Base-by-base conservation (phyloP, 2,888 invertebrate species). In the Ectropis crepuscularia region DNA sequence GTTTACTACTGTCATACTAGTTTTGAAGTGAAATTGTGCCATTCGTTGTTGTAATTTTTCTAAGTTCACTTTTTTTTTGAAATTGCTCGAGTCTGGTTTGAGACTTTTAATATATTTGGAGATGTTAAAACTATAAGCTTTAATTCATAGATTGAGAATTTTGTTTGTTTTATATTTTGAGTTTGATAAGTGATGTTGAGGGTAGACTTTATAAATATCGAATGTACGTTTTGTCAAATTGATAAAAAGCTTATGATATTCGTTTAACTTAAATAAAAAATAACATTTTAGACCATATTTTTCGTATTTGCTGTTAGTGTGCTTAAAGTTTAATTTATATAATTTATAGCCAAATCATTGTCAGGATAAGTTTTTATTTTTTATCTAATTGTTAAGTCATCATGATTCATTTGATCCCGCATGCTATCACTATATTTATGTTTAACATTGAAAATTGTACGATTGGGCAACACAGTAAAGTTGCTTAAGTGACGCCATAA, bases 391-490 rank as follows among this genome's bases (percentile, higher is more conserved):
- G 45, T 45, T 50, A 39, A 46, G 55, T 57, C 38, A 50, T 57
- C 37, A 43, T 47, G 37, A 43, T 46, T 43, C 9, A 10, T 10
- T 16, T 1, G 9, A 9, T 6, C 6, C 16, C 11, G 37, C 12
- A 6, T 12, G 53, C 6, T 41, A 50, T 69, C 63, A 16, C 36
- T 9, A n/a, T 6, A 16, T 36, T 5, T 48, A 37, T 43, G 12
- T 65, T 47, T 42, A 55, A 45, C 55, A 51, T 64, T 50, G 51
- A 57, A 55, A 63, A 57, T 63, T 59, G 42, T 63, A 74, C 66
- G 54, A 71, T 77, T 75, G 67, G 73, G 71, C 74, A 79, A 76
- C 78, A 76, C 64, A 73, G 60, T 71, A 69, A 59, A 57, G 67
- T 79, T 67, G 65, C 57, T 60, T 68, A 73, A 70, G 69, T 74